These are phyloP conservation scores for Plectropomus leopardus DNA, from an alignment of 2,113 vertebrate species.

Conservation along the genomic window DNA sequence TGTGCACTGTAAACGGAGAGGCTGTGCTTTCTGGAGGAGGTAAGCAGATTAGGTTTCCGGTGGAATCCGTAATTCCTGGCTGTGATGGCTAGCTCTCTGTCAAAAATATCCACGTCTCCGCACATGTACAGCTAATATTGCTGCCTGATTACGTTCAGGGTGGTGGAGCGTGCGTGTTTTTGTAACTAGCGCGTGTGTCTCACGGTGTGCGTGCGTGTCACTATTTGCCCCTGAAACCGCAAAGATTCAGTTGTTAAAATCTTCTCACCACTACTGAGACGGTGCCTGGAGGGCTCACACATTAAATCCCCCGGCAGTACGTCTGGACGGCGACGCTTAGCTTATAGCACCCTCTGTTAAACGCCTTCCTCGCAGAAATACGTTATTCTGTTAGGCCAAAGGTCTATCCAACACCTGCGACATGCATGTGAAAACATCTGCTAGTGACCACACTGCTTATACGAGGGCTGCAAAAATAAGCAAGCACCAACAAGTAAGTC, in stretches of 20 bases:
- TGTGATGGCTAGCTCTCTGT: slow-evolving; percentile 17
- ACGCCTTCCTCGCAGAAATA: not conserved
- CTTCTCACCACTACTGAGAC: slow-evolving; percentile 21
- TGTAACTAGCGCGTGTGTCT: not conserved
- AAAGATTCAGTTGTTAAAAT: slow-evolving; percentile 43
- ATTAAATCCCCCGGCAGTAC: slow-evolving; percentile 47
- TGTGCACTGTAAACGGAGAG: not conserved
- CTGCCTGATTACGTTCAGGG: not conserved
- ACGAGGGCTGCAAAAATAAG: not conserved
- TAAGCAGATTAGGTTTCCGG: slow-evolving; percentile 84
- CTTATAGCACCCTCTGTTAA: slow-evolving; percentile 7
- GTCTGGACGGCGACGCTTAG: not conserved
- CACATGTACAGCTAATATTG: not conserved
- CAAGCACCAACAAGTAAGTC: not conserved
- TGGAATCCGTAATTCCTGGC: slow-evolving; percentile 67
- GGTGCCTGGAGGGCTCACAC: slow-evolving; percentile 15
- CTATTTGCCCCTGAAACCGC: slow-evolving; percentile 25
- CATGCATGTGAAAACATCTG: not conserved
- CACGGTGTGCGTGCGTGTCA: not conserved
- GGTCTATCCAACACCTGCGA: not conserved
- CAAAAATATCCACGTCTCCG: not conserved
- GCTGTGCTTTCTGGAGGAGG: slow-evolving; percentile 67
- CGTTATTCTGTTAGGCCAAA: not conserved
- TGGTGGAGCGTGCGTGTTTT: not conserved
- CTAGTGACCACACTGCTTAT: not conserved